Evolutionary conservation across 2,113 vertebrate genomes (phyloP), one percentile per base, ranked within the genome.

Genomic region (Corythaixoides concolor): DNA sequence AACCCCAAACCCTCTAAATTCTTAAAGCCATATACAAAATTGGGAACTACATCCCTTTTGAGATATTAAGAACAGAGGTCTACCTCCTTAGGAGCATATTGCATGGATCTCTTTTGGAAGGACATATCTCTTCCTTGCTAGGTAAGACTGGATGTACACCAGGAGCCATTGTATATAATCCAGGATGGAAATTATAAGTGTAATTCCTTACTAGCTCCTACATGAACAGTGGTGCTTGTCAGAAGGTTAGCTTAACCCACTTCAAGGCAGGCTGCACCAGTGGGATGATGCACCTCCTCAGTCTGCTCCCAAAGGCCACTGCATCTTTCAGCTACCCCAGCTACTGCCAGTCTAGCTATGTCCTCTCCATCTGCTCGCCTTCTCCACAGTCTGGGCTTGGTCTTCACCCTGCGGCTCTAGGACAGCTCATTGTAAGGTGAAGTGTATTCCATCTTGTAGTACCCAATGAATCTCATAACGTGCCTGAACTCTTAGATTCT

Each of bases 71-170:
- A 90, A 47, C 15, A 69, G 15, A 69, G 17, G 3, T 83, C 21
- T 62, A 2, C 6, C 37, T 80, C 18, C 18, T 45, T 74, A 22
- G 8, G 12, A 49, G 3, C 15, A 26, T 37, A 15, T 3, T 45
- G 30, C 0, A 0, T 73, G 10, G 22, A 26, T 74, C 6, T 8
- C 27, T 75, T 66, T 68, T 75, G 70, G 60, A 85, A 75, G 15
- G 28, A 52, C 9, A 5, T 3, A 21, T 52, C 5, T 59, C 35
- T 58, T 62, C 10, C 6, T 66, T 88, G 21, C 32, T 79, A 15
- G 27, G 14, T 68, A n/a, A 59, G 12, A 3, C 7, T 50, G 28
- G 16, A 3, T 37, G 7, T 55, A 32, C 9, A 5, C 0, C 1
- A 83, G 49, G 20, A 59, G n/a, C 26, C 17, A 22, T 3, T 77